Evolutionary conservation across 37 sponge, comb jelly and placozoan species (phyloP), one percentile per base, ranked within the genome.

Genomic region (Bolinopsis microptera): DNA sequence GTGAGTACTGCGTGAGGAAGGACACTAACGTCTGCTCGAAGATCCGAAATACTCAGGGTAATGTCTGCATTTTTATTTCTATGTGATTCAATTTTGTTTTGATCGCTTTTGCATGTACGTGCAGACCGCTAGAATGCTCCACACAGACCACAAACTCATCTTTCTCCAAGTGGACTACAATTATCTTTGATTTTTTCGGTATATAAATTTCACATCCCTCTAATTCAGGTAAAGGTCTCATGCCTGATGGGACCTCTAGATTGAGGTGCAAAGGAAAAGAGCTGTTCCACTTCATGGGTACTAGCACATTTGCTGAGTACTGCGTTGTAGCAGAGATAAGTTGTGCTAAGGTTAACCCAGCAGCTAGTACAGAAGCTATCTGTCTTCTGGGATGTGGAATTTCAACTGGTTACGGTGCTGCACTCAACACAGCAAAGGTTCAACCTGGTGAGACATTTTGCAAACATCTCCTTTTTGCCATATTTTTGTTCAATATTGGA

Each of bases 341-440:
- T 93, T 26, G 16, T 93, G 76, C 93, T 38, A 83, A 96, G 96
- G 93, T 97, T 0, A 93, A 96, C 77, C 48, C 95, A 0, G 30
- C 76, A 25, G 98, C 98, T 75, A 93, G 96, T 24, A 76, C 96
- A 34, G 95, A 97, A 38, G 95, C 95, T 76, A 94, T 96, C 40
- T 98, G 98, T 68, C 93, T 98, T 83, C 94, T 98, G 24, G 98
- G 98, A 18, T 98, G 98, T 95, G 98, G 98, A 0, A 96, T 98
- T 25, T 94, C 98, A 32, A 98, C 98, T 68, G 95, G 96, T 23
- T 97, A 97, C 93, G 97, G 97, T 67, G 97, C 97, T 88, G 97
- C 82, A 25, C 94, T 97, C 38, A 96, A 96, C 86, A 97, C 96
- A 36, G 97, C 96, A 22, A 94, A 94, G 69, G 96, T 94, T 23